A percentile compares a stretch with the other conserved stretches of the same genome.
These are phyloP conservation scores for Nannoperca obscura DNA, from an alignment of 2,797 vertebrate species.

Conservation along the genomic window DNA sequence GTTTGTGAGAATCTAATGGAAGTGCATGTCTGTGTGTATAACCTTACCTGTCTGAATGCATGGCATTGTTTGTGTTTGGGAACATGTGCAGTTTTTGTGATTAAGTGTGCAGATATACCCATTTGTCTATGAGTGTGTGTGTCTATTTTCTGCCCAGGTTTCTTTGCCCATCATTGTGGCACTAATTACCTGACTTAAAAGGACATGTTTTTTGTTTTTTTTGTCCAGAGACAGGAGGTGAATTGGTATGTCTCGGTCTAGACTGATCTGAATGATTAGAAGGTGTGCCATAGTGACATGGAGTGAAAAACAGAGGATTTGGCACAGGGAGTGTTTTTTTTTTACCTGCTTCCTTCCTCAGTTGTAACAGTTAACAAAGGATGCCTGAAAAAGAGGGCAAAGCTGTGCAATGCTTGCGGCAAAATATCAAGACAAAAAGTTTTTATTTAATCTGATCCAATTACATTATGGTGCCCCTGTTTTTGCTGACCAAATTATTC, in stretches of 20 bases:
- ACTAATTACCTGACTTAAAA: constrained; percentile 43
- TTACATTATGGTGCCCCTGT: constrained; percentile 27
- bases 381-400: constrained; percentile 21
- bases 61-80: constrained; percentile 46
- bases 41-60: constrained; percentile 52
- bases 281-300: constrained; percentile 20
- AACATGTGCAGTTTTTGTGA: constrained; percentile 40
- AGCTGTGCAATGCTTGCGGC: constrained; percentile 13
- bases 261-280: constrained; percentile 54
- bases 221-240: constrained; percentile 40
- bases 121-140: constrained; percentile 33
- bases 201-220: constrained; percentile 34
- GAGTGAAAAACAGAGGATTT: constrained; percentile 39
- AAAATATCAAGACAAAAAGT: constrained; percentile 36
- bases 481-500: constrained; percentile 40
- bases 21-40: constrained; percentile 42
- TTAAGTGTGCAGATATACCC: constrained; percentile 28
- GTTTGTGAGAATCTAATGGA: constrained; percentile 30
- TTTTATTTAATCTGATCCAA: constrained; percentile 22
- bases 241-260: constrained; percentile 27
- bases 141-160: constrained; percentile 6
- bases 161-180: constrained; percentile 27
- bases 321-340: constrained; percentile 43
- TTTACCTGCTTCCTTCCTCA: constrained; percentile 60
- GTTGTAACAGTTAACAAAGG: constrained; percentile 37